These are phyloP conservation scores for Hemithea aestivaria DNA, from an alignment of 2,888 invertebrate species.

Conservation along the genomic window DNA sequence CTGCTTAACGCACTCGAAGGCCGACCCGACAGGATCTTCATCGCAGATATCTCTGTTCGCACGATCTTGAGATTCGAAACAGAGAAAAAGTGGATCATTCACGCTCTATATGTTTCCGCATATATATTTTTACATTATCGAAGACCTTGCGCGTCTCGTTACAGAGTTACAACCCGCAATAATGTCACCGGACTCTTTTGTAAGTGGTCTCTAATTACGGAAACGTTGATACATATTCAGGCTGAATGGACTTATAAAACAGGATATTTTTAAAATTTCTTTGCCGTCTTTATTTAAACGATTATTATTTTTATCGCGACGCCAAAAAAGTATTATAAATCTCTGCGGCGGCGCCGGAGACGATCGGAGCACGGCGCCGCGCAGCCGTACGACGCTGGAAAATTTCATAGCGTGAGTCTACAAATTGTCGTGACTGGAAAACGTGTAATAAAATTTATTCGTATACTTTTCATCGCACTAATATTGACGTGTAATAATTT, in stretches of 20 bases:
- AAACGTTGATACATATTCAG: constrained; percentile 14
- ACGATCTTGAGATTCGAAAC: too few relatives aligned
- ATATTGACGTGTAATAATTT: constrained; percentile 18
- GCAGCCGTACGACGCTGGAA: constrained; percentile 11
- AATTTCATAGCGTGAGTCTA: constrained; percentile 24
- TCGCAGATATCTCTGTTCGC: background rate
- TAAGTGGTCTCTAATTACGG: constrained; percentile 9
- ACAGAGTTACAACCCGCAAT: background rate
- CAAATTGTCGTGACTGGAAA: constrained; percentile 26
- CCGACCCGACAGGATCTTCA: constrained; percentile 12
- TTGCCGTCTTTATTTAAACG: constrained; percentile 19
- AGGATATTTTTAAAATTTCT: constrained; percentile 22
- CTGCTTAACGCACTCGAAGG: constrained; percentile 14
- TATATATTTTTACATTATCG: too few relatives aligned
- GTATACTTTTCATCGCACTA: constrained; percentile 14
- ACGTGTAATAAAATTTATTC: constrained; percentile 16
- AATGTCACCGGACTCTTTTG: constrained; percentile 3
- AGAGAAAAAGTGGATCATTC: too few relatives aligned
- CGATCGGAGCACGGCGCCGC: constrained; percentile 17
- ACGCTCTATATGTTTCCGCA: too few relatives aligned
- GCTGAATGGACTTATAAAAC: constrained; percentile 22
- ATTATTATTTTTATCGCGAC: constrained; percentile 27
- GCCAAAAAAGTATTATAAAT: constrained; percentile 38
- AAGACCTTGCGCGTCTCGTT: too few relatives aligned
- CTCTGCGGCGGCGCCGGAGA: constrained; percentile 34